Conservation (phyloP, 2,888 invertebrate genomes). For the Eremobia ochroleuca region DNA sequence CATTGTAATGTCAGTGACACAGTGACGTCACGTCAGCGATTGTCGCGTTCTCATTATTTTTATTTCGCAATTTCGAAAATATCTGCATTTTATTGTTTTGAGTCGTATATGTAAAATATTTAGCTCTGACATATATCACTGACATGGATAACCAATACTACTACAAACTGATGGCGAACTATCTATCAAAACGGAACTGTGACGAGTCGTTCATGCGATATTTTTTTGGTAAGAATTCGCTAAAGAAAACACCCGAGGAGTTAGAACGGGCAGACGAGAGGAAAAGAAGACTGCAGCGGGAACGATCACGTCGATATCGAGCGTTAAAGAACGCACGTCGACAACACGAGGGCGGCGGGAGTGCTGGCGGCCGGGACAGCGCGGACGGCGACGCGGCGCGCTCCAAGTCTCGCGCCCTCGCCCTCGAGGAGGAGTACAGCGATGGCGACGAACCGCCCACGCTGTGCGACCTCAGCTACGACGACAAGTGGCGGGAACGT, state of each 20-base stretch:
- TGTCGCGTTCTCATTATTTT: conserved; percentile 88
- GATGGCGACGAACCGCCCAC: conserved; percentile 88
- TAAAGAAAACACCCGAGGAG: conserved; percentile 87
- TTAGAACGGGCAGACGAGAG: conserved; percentile 87
- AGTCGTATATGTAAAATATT: conserved; percentile 34
- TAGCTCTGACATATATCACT: conserved; percentile 39
- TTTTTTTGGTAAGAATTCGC: conserved; percentile 87
- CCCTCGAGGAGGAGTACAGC: conserved; percentile 83
- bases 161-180: conserved; percentile 88
- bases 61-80: conserved; percentile 86
- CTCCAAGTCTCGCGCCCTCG: conserved; percentile 75
- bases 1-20: conserved; percentile 69
- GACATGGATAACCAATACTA: conserved; percentile 89
- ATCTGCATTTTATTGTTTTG: conserved; percentile 70
- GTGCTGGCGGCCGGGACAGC: conserved; percentile 76
- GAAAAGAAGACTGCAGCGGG: conserved; percentile 86
- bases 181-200: conserved; percentile 88
- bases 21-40: conserved; percentile 85
- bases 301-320: conserved; percentile 86
- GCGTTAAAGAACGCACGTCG: conserved; percentile 87
- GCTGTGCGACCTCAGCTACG: conserved; percentile 84
- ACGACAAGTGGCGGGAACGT: conserved; percentile 83
- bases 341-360: conserved; percentile 83
- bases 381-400: conserved; percentile 75
- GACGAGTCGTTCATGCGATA: conserved; percentile 90